phyloP scores from a whole-genome alignment of 2,888 invertebrate species.

The Plagodis dolabraria region DNA sequence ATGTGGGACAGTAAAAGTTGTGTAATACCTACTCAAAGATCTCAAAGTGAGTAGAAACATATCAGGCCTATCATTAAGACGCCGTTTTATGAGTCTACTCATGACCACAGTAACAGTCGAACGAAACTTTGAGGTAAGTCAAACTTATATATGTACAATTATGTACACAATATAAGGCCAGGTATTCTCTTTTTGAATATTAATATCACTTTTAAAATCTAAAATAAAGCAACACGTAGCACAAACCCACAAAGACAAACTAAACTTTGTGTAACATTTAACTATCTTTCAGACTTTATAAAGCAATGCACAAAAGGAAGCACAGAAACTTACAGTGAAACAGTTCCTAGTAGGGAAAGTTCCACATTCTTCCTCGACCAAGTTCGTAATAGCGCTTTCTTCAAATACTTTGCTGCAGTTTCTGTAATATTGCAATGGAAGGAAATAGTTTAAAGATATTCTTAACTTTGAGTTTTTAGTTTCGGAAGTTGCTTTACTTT shows the following conservation, averaged over 20 bases:
- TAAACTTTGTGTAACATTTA: background rate
- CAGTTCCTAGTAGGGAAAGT: slow-evolving; percentile 13
- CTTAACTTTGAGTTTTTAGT: slow-evolving; percentile 12
- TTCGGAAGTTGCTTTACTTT: slow-evolving; percentile 2
- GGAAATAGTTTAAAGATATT: slow-evolving; percentile 22
- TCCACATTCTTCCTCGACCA: slow-evolving; percentile 2
- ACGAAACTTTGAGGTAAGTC: no score
- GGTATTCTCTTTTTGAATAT: no score
- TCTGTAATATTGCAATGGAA: slow-evolving; percentile 7
- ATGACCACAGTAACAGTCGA: no score
- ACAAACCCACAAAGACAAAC: background rate
- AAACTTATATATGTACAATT: no score
- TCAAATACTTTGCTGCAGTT: slow-evolving; percentile 19
- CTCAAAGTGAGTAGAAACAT: no score
- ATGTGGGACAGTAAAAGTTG: no score
- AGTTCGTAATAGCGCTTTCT: slow-evolving; percentile 22
- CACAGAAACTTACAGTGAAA: slow-evolving; percentile 7
- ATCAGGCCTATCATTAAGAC: no score
- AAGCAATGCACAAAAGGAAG: slow-evolving; percentile 14
- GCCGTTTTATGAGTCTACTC: no score
- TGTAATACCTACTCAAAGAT: no score
- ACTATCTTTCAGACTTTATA: slow-evolving; percentile 4
- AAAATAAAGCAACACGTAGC: no score
- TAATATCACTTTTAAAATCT: no score
- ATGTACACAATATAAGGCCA: no score